A percentile compares a stretch with the other conserved stretches of the same genome.
Conservation (phyloP, 2,113 vertebrate species). For the Scatophagus argus region DNA sequence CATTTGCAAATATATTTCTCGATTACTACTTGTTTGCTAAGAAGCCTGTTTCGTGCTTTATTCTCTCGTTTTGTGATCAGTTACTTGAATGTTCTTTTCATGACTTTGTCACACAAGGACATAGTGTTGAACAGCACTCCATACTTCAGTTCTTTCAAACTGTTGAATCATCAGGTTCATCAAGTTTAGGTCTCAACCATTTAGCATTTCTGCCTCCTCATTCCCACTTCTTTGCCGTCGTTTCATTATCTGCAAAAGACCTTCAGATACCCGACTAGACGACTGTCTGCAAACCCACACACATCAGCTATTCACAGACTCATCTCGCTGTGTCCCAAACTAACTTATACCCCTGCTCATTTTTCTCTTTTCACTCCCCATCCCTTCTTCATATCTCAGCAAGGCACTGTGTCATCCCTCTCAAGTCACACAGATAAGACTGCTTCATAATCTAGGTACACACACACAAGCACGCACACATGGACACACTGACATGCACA, state of each 20-base stretch:
- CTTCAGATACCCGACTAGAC: neutral
- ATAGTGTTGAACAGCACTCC: neutral
- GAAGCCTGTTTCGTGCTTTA: neutral
- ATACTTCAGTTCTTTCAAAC: neutral
- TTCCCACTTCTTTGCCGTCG: neutral
- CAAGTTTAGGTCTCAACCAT: neutral
- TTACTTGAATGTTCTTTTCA: neutral
- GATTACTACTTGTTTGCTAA: neutral
- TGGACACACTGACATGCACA: too few species aligned
- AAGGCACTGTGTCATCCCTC: neutral
- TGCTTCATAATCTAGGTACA: too few species aligned
- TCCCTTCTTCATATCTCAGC: neutral
- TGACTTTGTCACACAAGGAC: neutral
- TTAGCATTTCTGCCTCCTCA: slow-evolving; percentile 1
- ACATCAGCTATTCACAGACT: neutral
- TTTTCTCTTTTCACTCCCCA: neutral
- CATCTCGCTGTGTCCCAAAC: neutral
- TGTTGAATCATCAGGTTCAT: slow-evolving; percentile 11
- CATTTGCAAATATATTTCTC: neutral
- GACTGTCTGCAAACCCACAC: slow-evolving; percentile 23
- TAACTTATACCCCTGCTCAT: neutral
- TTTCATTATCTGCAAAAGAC: slow-evolving; percentile 16
- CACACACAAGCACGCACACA: too few species aligned
- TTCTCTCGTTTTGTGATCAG: neutral
- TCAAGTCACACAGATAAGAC: neutral